These are phyloP conservation scores for Coelinius sp. DNA, from an alignment of 2,888 invertebrate genomes.

Conservation along the genomic window DNA sequence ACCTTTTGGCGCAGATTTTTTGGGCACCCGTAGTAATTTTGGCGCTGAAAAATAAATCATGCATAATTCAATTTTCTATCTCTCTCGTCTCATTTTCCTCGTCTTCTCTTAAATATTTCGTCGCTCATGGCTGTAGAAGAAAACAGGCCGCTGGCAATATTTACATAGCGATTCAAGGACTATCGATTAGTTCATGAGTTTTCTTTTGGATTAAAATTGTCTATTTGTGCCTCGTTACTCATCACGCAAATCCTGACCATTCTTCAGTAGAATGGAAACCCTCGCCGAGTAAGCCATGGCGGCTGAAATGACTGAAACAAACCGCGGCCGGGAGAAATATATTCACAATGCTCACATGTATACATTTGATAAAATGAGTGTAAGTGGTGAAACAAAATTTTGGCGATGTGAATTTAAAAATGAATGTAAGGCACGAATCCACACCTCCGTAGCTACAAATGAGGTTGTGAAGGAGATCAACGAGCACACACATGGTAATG, in stretches of 20 bases:
- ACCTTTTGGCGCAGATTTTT: conserved; percentile 14
- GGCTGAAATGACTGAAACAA: background rate
- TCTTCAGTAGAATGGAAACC: conserved; percentile 10
- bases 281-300: background rate
- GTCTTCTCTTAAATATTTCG: background rate
- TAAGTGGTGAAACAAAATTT: conserved; percentile 15
- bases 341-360: conserved; percentile 29
- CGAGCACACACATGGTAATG: conserved; percentile 25
- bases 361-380: conserved; percentile 24
- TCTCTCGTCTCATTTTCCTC: no score
- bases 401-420: conserved; percentile 30
- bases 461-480: conserved; percentile 9
- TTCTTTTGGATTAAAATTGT: background rate
- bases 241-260: background rate
- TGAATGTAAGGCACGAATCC: conserved; percentile 18
- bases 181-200: no score
- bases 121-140: background rate
- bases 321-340: conserved; percentile 24
- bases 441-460: conserved; percentile 7
- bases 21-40: conserved; percentile 17
- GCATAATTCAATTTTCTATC: background rate
- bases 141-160: no score
- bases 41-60: conserved; percentile 5
- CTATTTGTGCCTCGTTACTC: no score
- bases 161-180: no score